These are phyloP conservation scores for Melanostoma mellinum DNA, from an alignment of 2,888 invertebrate genomes.

Conservation along the genomic window DNA sequence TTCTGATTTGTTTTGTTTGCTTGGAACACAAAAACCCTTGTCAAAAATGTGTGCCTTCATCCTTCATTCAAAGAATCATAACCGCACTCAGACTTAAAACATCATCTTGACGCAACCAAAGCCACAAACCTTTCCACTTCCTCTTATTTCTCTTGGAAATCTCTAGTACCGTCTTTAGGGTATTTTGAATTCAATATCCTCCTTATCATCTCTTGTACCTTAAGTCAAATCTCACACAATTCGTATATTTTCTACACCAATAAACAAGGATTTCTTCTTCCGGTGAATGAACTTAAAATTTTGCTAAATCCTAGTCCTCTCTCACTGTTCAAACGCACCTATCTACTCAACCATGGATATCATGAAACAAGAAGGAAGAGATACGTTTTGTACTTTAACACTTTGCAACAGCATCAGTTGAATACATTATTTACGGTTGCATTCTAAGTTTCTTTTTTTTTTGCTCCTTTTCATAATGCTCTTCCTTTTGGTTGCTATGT, in stretches of 20 bases:
- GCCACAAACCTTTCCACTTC: constrained; percentile 23
- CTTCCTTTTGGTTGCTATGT: constrained; percentile 3
- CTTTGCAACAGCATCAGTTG: constrained; percentile 20
- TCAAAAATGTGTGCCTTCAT: no score
- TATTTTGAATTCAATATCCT: constrained; percentile 32
- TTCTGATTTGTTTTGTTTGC: no score
- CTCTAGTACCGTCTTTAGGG: neutral
- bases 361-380: neutral
- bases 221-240: constrained; percentile 24
- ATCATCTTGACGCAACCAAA: neutral
- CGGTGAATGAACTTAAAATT: constrained; percentile 54
- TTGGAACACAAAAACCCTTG: no score
- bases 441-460: constrained; percentile 21
- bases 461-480: neutral
- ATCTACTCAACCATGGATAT: neutral
- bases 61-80: no score
- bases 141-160: constrained; percentile 8
- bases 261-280: constrained; percentile 45
- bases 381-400: constrained; percentile 20
- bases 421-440: constrained; percentile 28
- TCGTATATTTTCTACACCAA: constrained; percentile 48
- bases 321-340: neutral
- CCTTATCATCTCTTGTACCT: neutral
- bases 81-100: neutral
- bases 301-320: constrained; percentile 13